Percentiles rank a stretch among this genome's conserved stretches.
These are phyloP conservation scores for Amphipoea oculea DNA, from an alignment of 2,888 invertebrate species.

Conservation along the genomic window DNA sequence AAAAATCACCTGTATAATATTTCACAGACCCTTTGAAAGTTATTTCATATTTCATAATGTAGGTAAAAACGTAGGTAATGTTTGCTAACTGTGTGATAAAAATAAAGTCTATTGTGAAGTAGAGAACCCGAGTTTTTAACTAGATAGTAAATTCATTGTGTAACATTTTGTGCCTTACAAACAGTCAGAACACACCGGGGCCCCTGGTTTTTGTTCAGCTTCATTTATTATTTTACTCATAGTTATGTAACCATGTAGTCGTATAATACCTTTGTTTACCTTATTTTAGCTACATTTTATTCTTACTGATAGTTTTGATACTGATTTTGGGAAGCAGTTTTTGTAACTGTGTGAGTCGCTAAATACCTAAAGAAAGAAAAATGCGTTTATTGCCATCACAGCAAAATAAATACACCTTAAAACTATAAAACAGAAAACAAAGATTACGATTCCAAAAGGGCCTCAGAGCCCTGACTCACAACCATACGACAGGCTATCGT, in stretches of 20 bases:
- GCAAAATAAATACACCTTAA: no score
- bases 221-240: constrained; percentile 34
- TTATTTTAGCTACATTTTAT: constrained; percentile 6
- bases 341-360: no score
- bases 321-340: neutral
- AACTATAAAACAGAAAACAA: no score
- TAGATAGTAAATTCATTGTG: constrained; percentile 58
- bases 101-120: constrained; percentile 50
- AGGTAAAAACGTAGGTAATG: constrained; percentile 36
- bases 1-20: neutral
- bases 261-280: constrained; percentile 15
- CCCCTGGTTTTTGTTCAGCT: constrained; percentile 24
- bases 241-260: constrained; percentile 12
- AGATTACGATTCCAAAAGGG: no score
- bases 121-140: constrained; percentile 45
- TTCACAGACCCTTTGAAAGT: constrained; percentile 21
- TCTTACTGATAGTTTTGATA: neutral
- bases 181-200: constrained; percentile 26
- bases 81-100: constrained; percentile 52
- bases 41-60: constrained; percentile 38
- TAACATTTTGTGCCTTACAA: constrained; percentile 35
- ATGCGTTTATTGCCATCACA: no score
- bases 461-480: no score
- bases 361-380: neutral
- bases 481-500: no score